Evolutionary conservation across 2,797 vertebrate genomes (phyloP), one percentile per base, ranked within the genome.

Genomic region (Coregonus suidteri): DNA sequence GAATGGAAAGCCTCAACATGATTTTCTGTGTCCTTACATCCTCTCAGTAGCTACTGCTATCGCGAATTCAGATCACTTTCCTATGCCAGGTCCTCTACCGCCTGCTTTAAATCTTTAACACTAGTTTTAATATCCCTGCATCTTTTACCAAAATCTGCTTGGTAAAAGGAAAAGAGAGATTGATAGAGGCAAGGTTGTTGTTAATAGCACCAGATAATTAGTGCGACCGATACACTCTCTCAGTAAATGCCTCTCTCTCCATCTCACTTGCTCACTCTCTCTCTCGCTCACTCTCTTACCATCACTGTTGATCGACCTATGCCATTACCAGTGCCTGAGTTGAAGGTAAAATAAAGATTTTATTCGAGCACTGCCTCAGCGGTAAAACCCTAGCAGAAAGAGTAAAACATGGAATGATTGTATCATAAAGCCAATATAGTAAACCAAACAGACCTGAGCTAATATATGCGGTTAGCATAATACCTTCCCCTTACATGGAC

Each of bases 91-190:
- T 68, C n/a, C 20, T 73, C 65, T 69, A 71, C 56, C 69, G 68
- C 79, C 41, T 47, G 41, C 41, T 9, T 47, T 47, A 47, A 47
- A 47, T 47, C 54, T 52, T 68, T n/a, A 72, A 69, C 64, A 84
- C 73, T 74, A 82, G 34, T 80, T 68, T 53, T 69, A 73, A 75
- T 79, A 81, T 77, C 72, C 67, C 11, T 51, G 53, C 67, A 64
- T 75, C 69, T 75, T 73, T 59, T 64, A 75, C 56, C 25, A 75
- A 66, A 37, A 68, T 35, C 31, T 34, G 31, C 73, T 79, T 11
- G 59, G 67, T 77, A 79, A 79, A 77, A 62, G 74, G 62, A 74
- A 76, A 68, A 79, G 71, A 79, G 67, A 77, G 70, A 73, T 68
- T 35, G 25, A 56, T 71, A 67, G 30, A 76, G 71, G 35, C 73